Conservation (phyloP, 1,140 invertebrate species). For the Trachymyrmex cornetzi region DNA sequence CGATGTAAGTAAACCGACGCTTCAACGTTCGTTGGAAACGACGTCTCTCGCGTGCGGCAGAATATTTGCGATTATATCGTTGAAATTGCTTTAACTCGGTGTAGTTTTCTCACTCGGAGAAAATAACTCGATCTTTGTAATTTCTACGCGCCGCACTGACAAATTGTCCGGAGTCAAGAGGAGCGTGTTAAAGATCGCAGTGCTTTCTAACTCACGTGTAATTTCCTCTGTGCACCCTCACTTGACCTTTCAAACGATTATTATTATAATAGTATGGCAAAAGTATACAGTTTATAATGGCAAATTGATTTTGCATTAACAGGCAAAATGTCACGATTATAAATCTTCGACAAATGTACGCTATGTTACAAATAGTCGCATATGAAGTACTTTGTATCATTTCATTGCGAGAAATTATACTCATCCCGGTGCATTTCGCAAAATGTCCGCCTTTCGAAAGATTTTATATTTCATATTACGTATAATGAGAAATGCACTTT, state of each 20-base stretch:
- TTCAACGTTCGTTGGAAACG: slow-evolving; percentile 26
- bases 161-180: slow-evolving; percentile 55
- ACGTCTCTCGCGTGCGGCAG: neutral
- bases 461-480: slow-evolving; percentile 9
- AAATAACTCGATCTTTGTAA: slow-evolving; percentile 39
- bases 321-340: slow-evolving; percentile 43
- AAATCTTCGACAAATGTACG: slow-evolving; percentile 25
- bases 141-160: slow-evolving; percentile 26
- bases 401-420: slow-evolving; percentile 4
- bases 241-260: slow-evolving; percentile 32
- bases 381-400: slow-evolving; percentile 13
- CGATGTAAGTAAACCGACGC: slow-evolving; percentile 28
- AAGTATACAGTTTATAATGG: slow-evolving; percentile 26
- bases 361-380: slow-evolving; percentile 4
- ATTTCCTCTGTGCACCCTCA: neutral
- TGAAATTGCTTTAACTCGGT: slow-evolving; percentile 19
- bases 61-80: slow-evolving; percentile 45
- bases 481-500: slow-evolving; percentile 9
- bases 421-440: neutral
- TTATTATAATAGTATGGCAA: slow-evolving; percentile 43
- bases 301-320: slow-evolving; percentile 48
- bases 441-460: neutral
- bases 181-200: slow-evolving; percentile 36
- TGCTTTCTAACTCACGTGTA: slow-evolving; percentile 42
- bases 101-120: slow-evolving; percentile 39